Conservation (phyloP, 2,113 vertebrate genomes). For the Megaptera novaeangliae region DNA sequence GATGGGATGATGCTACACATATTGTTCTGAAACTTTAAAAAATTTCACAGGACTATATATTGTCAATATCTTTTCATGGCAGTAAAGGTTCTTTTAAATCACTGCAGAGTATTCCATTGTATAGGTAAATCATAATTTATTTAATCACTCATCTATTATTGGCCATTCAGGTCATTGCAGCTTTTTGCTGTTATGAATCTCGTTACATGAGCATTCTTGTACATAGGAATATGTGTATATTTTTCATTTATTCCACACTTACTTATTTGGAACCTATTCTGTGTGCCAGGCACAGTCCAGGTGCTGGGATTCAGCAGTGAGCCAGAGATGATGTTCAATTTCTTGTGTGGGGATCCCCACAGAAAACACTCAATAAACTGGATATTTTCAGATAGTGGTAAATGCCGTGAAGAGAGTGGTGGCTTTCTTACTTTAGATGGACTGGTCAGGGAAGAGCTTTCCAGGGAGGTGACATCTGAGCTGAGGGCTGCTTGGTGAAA, state of each 20-base stretch:
- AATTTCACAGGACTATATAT: background rate
- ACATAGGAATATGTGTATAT: background rate
- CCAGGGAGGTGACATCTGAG: background rate
- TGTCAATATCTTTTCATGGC: background rate
- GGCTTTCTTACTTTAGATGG: background rate
- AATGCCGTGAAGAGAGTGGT: background rate
- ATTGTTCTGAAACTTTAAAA: background rate
- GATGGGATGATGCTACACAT: background rate
- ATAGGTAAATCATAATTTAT: background rate
- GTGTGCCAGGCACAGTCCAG: background rate
- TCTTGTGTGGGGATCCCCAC: background rate
- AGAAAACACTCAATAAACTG: background rate
- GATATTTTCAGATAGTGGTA: background rate
- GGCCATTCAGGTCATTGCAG: background rate
- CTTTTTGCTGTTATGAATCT: background rate
- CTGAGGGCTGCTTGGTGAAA: no score
- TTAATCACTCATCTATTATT: background rate
- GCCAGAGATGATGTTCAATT: background rate
- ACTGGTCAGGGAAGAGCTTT: background rate
- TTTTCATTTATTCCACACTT: background rate
- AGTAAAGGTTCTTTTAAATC: slow-evolving; percentile 4
- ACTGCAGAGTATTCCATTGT: background rate
- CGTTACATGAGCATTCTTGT: background rate
- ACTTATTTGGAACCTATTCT: background rate
- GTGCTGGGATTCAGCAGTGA: background rate